These are phyloP conservation scores for Paratilapia polleni DNA, from an alignment of 2,113 vertebrate genomes.

Conservation along the genomic window DNA sequence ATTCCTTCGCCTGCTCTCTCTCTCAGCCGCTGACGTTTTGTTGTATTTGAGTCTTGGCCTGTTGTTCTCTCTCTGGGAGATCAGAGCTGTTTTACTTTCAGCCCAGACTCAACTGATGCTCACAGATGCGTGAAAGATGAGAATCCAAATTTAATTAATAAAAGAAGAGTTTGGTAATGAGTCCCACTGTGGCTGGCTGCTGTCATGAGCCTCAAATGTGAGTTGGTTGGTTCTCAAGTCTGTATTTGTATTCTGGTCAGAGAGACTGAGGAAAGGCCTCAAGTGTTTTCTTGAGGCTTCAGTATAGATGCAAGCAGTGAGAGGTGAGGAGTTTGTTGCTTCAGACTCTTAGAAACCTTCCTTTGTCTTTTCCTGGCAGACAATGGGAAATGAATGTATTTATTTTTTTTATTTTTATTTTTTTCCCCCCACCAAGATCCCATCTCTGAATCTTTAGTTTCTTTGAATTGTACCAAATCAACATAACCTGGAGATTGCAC, in stretches of 20 bases:
- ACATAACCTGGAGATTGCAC: not conserved
- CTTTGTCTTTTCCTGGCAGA: not conserved
- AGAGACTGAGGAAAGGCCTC: constrained; percentile 5
- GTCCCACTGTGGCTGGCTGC: constrained; percentile 13
- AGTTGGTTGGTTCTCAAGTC: not conserved
- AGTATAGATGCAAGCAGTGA: not conserved
- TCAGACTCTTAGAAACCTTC: not conserved
- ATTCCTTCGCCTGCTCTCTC: not conserved
- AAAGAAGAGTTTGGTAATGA: constrained; percentile 27
- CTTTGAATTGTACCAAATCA: not conserved
- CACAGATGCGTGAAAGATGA: not conserved
- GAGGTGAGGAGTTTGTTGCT: not conserved
- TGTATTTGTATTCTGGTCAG: constrained; percentile 42
- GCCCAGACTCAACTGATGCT: not conserved
- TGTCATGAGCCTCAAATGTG: not conserved
- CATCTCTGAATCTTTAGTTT: not conserved
- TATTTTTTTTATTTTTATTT: no score
- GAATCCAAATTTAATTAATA: constrained; percentile 35
- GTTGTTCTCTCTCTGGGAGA: constrained; percentile 12
- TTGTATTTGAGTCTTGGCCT: not conserved
- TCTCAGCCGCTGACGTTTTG: not conserved
- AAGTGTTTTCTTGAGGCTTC: constrained; percentile 26
- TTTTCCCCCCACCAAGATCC: not conserved
- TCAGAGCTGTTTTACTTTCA: constrained; percentile 6
- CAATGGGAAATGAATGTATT: not conserved